These are phyloP conservation scores for Scophthalmus maximus DNA, from an alignment of 2,113 vertebrate species.

Conservation along the genomic window DNA sequence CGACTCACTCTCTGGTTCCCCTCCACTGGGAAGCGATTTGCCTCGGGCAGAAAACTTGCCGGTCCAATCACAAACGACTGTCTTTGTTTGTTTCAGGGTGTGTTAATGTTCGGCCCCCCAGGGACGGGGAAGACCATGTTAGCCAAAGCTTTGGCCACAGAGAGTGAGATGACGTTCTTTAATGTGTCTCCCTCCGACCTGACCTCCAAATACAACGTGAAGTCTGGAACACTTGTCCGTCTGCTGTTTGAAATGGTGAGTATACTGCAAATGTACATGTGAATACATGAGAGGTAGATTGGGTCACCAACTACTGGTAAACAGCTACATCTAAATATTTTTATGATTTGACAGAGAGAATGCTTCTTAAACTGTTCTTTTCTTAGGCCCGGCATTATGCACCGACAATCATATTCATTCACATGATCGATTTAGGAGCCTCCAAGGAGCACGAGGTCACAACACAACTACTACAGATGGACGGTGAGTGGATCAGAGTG, in stretches of 20 bases:
- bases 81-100: constrained; percentile 87
- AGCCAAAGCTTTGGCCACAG: constrained; percentile 97
- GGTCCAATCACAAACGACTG: no score
- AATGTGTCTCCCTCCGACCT: constrained; percentile 97
- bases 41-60: no score
- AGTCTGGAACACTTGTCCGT: constrained; percentile 98
- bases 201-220: constrained; percentile 97
- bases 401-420: constrained; percentile 98
- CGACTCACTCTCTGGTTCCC: no score
- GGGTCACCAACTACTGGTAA: neutral
- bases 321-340: neutral
- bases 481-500: constrained; percentile 83
- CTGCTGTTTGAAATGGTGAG: constrained; percentile 98
- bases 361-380: neutral
- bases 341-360: neutral
- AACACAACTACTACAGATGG: constrained; percentile 97
- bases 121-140: constrained; percentile 97
- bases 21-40: no score
- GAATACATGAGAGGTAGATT: neutral
- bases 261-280: neutral
- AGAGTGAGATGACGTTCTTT: constrained; percentile 98
- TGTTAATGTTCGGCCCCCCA: constrained; percentile 98
- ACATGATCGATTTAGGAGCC: constrained; percentile 97
- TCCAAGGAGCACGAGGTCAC: constrained; percentile 98
- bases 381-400: constrained; percentile 95